A percentile compares a stretch with the other conserved stretches of the same genome.
phyloP scores from a whole-genome alignment of 2,113 vertebrate genomes.

The Tragelaphus scriptus region DNA sequence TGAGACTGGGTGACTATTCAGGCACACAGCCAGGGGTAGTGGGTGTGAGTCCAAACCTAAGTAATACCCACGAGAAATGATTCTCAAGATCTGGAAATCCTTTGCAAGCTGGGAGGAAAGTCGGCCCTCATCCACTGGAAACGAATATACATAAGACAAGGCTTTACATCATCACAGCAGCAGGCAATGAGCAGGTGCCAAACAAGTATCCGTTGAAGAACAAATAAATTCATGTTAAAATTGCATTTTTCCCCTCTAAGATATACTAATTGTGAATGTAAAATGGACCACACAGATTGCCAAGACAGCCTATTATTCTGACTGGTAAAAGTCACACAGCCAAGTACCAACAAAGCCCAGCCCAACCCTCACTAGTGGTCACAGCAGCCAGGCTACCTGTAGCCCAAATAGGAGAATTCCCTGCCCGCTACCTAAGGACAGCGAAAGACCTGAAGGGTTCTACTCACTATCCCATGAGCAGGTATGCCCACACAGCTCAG shows the following conservation, averaged over 20 bases:
- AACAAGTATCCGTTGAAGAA: not conserved
- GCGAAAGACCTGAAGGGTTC: not conserved
- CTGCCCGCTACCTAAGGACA: rapidly evolving
- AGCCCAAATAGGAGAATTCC: rapidly evolving
- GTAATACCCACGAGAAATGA: not conserved
- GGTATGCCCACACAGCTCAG: not conserved
- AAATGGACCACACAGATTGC: not conserved
- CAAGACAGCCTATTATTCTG: not conserved
- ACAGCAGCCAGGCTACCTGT: not conserved
- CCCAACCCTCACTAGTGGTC: too few species aligned
- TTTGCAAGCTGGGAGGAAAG: not conserved
- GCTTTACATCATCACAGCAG: not conserved
- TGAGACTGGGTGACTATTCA: too few species aligned
- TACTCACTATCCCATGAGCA: rapidly evolving
- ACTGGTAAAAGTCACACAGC: not conserved
- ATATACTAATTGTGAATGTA: not conserved
- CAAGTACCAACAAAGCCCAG: not conserved
- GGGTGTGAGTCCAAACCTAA: not conserved
- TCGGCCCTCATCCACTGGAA: not conserved
- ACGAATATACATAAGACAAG: not conserved
- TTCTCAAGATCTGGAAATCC: not conserved
- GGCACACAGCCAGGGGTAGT: too few species aligned
- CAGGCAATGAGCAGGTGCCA: not conserved
- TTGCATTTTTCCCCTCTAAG: not conserved
- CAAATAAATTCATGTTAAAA: not conserved